Conservation (phyloP, 2,888 invertebrate genomes). For the Geophilus truncorum region DNA sequence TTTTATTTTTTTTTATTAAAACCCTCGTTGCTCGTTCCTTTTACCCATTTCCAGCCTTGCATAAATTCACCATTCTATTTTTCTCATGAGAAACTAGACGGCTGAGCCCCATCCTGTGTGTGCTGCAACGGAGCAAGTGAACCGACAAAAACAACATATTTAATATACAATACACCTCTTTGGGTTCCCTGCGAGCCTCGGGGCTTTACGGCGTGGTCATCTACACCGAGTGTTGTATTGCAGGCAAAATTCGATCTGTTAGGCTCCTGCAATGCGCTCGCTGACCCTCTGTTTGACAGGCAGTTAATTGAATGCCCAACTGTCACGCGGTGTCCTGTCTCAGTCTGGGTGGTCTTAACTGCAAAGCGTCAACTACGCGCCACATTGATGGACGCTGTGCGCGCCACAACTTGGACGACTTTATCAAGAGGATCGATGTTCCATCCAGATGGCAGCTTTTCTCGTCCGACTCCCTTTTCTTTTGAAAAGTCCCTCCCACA, state of each 20-base stretch:
- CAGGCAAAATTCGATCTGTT: background rate
- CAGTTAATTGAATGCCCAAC: slow-evolving; percentile 10
- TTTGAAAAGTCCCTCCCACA: background rate
- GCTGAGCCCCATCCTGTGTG: too few relatives aligned
- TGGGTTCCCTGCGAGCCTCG: background rate
- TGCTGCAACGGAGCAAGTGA: background rate
- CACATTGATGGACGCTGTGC: background rate
- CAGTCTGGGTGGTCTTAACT: background rate
- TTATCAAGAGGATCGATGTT: background rate
- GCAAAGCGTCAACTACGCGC: background rate
- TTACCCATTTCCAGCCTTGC: background rate
- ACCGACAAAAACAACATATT: slow-evolving; percentile 4
- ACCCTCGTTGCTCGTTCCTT: too few relatives aligned
- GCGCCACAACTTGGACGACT: background rate
- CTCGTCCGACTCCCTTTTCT: background rate
- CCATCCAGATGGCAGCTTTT: background rate
- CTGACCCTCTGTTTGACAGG: background rate
- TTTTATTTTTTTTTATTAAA: too few relatives aligned
- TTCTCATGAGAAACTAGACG: background rate
- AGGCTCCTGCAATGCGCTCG: background rate
- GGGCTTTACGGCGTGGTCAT: background rate
- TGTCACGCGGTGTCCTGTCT: background rate
- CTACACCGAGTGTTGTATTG: background rate
- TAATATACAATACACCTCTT: slow-evolving; percentile 10
- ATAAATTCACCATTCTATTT: background rate